Percentiles rank a stretch among this genome's conserved stretches.
Conservation (phyloP, 2,113 vertebrate species). For the Cheilinus undulatus region DNA sequence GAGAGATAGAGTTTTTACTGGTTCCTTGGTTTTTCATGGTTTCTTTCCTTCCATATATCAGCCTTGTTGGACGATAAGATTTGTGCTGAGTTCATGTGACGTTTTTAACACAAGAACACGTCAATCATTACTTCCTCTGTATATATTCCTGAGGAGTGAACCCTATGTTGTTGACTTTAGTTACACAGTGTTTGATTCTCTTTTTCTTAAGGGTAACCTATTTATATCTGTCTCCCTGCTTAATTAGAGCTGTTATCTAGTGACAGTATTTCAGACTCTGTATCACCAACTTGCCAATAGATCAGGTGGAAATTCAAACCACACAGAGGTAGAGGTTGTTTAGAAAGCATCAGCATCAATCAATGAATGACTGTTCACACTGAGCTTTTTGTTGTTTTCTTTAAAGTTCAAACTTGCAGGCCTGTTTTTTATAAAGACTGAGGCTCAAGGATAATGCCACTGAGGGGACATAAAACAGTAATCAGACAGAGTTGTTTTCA, state of each 20-base stretch:
- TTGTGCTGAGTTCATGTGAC: too few relatives aligned
- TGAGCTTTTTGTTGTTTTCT: too few relatives aligned
- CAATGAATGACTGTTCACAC: too few relatives aligned
- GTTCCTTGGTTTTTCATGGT: background rate
- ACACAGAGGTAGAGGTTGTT: background rate
- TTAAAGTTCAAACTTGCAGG: too few relatives aligned
- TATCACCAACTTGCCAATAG: conserved; percentile 23
- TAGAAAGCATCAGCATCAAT: background rate
- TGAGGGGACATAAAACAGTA: too few relatives aligned
- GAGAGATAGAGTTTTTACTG: too few relatives aligned
- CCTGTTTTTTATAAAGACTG: too few relatives aligned
- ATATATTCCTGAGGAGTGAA: background rate
- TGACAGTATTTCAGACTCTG: conserved; percentile 28
- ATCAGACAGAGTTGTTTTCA: too few relatives aligned
- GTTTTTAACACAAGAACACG: background rate
- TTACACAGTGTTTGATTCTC: background rate
- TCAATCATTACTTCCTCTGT: background rate
- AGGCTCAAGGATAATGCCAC: too few relatives aligned
- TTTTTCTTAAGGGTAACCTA: background rate
- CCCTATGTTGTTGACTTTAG: background rate
- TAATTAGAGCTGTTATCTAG: conserved; percentile 54
- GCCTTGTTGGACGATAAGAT: background rate
- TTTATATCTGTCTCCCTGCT: conserved; percentile 36
- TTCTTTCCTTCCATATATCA: background rate
- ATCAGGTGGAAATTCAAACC: conserved; percentile 19